Base-by-base conservation (phyloP, 1,140 invertebrate genomes). In the Drosophila pseudoobscura region DNA sequence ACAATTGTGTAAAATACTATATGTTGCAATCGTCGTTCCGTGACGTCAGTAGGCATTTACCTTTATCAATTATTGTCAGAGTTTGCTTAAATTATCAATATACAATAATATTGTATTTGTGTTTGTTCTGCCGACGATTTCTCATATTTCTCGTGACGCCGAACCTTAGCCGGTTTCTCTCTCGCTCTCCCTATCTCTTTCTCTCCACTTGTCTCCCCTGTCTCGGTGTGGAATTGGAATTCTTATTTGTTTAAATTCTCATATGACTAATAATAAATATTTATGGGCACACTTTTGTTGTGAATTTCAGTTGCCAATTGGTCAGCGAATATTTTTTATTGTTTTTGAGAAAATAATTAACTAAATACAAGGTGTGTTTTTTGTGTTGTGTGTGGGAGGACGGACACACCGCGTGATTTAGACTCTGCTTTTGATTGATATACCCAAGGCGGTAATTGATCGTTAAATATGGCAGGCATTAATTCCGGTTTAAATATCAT, bases 1-100 rank as follows among this genome's bases (percentile, higher is more conserved):
- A 26, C n/a, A 60, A 50, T 54, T 69, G 47, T 58, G 45, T 58
- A 58, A 47, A 60, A 41, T 61, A 56, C 54, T 17, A 84, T 54
- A 64, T 31, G 17, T 56, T 20, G 41, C 45, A 35, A 26, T 52
- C 49, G 35, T 39, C 35, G 35, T 39, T 13, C 4, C 51, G 71
- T 83, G 80, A 84, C 76, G 80, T 84, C 76, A 83, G 46, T 43
- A 51, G 29, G 15, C 13, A 47, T 58, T 70, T 59, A 53, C 45
- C 44, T 69, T 83, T 83, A 83, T 84, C 80, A 84, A 72, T 75
- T 64, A 64, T 82, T 78, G 50, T 54, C 53, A 41, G 60, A 69
- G 24, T 54, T 47, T 35, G 55, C 31, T 46, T 39, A 69, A 50
- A 50, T 69, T 35, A 69, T 69, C 65, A 56, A 49, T 66, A 24